Base-by-base conservation (phyloP, 2,113 vertebrate species). In the Rhipidura dahli region DNA sequence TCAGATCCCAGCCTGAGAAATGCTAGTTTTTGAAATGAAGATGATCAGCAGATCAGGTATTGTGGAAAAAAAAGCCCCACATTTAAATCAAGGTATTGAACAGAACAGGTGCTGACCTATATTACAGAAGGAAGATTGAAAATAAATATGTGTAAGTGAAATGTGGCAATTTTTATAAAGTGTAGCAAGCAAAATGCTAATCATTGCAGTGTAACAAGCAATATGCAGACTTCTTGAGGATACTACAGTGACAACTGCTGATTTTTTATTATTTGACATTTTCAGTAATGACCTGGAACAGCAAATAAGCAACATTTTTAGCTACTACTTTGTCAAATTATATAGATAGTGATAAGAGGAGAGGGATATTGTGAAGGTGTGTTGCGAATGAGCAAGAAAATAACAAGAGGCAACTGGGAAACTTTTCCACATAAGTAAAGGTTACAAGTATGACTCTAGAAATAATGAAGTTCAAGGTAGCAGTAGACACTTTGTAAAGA, bases 41-140 rank as follows among this genome's bases (percentile, higher is more conserved):
- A 13, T 69, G n/a, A 69, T 30, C 0, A 0, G 4, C 21, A 49
- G 7, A 11, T 39, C 39, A 39, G 39, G 8, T 35, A 28, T 54
- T 73, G 42, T 30, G 4, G n/a, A 27, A 31, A 57, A n/a, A n/a
- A 57, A 71, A 86, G 6, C 8, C 13, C 11, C 14, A 45, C 31
- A 56, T 60, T 64, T 70, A 45, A 78, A 78, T 63, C 30, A 79
- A 77, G 8, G 23, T 70, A 40, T 30, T 33, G 69, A 66, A 84
- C 44, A 14, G 39, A 91, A 40, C 26, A 63, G 33, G 28, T 90
- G 12, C 39, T 86, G 59, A 90, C 42, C 30, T 92, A 61, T 27
- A 70, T 59, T 83, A 27, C 4, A 66, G 39, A 70, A 77, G 13
- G 37, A 80, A 86, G 54, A 65, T 7, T 85, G 15, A 71, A 94